These are phyloP conservation scores for Tiphia femorata DNA, from an alignment of 2,888 invertebrate genomes.

Conservation along the genomic window DNA sequence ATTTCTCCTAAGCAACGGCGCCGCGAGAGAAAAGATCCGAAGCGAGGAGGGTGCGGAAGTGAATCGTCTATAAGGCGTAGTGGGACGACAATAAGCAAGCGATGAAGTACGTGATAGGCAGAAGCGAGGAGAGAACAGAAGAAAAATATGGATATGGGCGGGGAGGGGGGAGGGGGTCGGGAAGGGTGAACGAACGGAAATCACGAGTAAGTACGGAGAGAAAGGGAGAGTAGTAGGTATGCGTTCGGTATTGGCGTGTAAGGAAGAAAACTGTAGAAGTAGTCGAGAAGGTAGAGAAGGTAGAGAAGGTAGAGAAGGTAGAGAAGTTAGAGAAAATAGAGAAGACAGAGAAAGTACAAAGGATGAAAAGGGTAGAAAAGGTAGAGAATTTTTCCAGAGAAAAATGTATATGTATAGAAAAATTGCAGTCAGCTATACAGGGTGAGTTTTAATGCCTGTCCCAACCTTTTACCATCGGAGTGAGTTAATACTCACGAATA, in stretches of 20 bases:
- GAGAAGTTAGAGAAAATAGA: background rate
- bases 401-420: too few species aligned
- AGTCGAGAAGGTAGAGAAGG: background rate
- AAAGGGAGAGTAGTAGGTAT: constrained; percentile 38
- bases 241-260: constrained; percentile 1
- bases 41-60: constrained; percentile 17
- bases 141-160: too few species aligned
- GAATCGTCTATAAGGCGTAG: constrained; percentile 16
- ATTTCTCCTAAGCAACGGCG: too few species aligned
- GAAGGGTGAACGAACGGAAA: constrained; percentile 61
- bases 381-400: too few species aligned
- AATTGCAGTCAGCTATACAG: too few species aligned
- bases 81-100: constrained; percentile 39
- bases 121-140: background rate
- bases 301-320: background rate
- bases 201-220: constrained; percentile 39
- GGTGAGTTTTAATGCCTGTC: too few species aligned
- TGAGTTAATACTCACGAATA: too few species aligned
- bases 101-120: constrained; percentile 16
- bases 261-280: background rate
- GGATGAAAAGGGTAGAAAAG: background rate
- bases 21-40: background rate
- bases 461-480: too few species aligned
- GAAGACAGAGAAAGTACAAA: background rate
- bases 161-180: constrained; percentile 58